These are phyloP conservation scores for Ylistrum balloti DNA, from an alignment of 1,140 invertebrate genomes.

Conservation along the genomic window DNA sequence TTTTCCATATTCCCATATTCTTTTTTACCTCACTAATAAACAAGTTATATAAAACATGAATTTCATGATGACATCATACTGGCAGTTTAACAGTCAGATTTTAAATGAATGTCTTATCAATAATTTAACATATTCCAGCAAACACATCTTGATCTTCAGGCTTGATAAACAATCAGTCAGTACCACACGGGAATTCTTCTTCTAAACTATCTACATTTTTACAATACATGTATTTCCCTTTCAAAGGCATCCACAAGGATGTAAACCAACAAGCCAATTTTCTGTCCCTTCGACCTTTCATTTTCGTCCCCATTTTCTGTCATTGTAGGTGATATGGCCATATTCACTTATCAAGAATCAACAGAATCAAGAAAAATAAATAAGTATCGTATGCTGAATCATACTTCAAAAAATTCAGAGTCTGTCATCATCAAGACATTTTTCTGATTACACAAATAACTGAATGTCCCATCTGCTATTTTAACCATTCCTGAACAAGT, in stretches of 20 bases:
- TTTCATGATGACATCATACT: neutral
- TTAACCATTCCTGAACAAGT: too few species aligned
- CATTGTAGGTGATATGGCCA: neutral
- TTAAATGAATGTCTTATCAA: neutral
- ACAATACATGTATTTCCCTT: slow-evolving; percentile 35
- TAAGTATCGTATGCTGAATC: neutral
- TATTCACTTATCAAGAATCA: neutral
- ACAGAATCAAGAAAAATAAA: neutral
- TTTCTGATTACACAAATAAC: neutral
- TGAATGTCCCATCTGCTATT: neutral
- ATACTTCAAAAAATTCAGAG: neutral
- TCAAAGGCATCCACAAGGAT: slow-evolving; percentile 37
- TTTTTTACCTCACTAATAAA: neutral
- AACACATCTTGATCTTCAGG: slow-evolving; percentile 38
- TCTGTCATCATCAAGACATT: neutral
- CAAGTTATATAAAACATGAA: neutral
- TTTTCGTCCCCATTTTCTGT: neutral
- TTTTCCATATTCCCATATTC: slow-evolving; percentile 28
- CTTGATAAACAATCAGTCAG: slow-evolving; percentile 7
- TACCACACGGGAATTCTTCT: too few species aligned
- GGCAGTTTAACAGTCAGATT: neutral
- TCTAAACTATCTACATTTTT: slow-evolving; percentile 40
- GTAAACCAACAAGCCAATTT: neutral
- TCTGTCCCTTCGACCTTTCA: neutral
- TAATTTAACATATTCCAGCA: slow-evolving; percentile 15